Conservation (phyloP, 2,113 vertebrate species). For the Thermophis baileyi region DNA sequence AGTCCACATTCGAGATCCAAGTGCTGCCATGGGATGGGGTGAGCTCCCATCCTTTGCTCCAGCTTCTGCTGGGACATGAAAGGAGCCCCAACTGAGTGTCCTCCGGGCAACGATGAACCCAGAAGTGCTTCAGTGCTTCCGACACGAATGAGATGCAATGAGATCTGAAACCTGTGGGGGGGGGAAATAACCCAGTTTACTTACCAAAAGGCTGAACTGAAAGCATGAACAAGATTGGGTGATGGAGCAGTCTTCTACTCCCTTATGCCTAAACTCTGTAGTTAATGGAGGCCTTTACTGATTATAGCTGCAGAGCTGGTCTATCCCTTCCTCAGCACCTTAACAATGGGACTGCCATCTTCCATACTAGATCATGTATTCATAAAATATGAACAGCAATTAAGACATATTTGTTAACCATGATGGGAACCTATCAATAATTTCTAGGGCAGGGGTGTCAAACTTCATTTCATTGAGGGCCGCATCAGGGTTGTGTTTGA, state of each 20-base stretch:
- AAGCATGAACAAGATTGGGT: not conserved
- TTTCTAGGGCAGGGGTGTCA: not conserved
- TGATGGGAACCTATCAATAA: not conserved
- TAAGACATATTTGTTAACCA: not conserved
- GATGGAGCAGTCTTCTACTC: not conserved
- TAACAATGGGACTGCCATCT: not conserved
- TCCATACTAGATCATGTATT: not conserved
- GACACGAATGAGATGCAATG: not conserved
- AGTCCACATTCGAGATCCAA: not conserved
- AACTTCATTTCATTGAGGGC: too few species aligned
- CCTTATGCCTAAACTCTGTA: not conserved
- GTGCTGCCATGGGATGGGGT: not conserved
- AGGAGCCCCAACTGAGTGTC: not conserved
- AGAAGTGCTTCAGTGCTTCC: not conserved
- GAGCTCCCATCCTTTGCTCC: not conserved
- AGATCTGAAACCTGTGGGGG: not conserved
- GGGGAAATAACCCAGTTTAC: not conserved
- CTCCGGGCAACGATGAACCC: not conserved
- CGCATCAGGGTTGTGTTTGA: too few species aligned
- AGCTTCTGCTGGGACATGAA: not conserved
- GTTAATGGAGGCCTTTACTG: not conserved
- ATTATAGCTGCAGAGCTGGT: not conserved
- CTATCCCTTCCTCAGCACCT: not conserved
- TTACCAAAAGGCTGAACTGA: not conserved
- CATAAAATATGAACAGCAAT: not conserved